Evolutionary conservation across 2,797 vertebrate species (phyloP).

Genomic region (Catharus ustulatus): DNA sequence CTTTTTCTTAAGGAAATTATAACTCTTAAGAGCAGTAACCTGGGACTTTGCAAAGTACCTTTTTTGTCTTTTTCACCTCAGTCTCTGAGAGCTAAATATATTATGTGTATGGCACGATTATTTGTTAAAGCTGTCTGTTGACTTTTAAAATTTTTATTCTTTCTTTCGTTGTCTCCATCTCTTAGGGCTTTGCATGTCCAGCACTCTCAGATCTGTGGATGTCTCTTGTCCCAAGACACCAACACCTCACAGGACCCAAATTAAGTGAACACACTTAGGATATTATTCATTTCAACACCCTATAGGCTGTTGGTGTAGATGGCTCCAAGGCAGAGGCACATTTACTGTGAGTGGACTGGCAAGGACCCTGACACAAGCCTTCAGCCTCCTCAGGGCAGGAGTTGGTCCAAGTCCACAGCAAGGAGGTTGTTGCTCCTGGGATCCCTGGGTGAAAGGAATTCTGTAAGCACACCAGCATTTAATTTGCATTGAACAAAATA

Average conservation of each 20-base stretch:
- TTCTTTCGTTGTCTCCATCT: background rate
- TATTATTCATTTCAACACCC: background rate
- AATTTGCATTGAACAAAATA: background rate
- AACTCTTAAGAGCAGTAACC: background rate
- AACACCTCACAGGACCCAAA: background rate
- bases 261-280: background rate
- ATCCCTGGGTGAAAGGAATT: background rate
- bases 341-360: background rate
- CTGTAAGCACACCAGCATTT: background rate
- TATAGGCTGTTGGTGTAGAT: background rate
- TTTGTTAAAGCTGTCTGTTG: background rate
- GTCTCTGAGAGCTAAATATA: background rate
- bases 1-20: background rate
- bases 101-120: background rate
- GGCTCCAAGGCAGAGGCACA: background rate
- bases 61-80: background rate
- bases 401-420: background rate
- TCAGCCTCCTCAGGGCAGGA: background rate
- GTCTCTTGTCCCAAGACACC: background rate
- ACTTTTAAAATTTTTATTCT: background rate
- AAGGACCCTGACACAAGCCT: background rate
- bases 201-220: accelerated
- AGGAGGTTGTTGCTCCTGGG: background rate
- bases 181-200: background rate
- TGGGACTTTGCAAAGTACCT: background rate